Conservation (phyloP, 2,888 invertebrate species). For the Serrognathus titanus region DNA sequence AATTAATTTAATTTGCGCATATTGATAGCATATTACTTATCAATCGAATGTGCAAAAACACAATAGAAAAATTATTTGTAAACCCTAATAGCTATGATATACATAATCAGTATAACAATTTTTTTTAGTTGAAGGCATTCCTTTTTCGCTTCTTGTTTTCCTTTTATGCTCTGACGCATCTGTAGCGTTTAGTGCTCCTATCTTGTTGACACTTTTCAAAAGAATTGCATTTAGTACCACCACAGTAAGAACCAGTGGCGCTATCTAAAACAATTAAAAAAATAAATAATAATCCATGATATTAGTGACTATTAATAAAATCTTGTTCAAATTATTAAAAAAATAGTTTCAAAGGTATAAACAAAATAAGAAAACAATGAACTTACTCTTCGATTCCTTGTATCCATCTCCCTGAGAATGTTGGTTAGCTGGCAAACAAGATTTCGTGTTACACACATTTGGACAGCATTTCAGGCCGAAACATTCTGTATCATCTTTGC, state of each 20-base stretch:
- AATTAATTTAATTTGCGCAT: no score
- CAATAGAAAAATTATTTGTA: no score
- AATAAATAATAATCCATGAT: no score
- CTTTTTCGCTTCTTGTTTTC: neutral
- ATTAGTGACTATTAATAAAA: no score
- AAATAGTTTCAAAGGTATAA: neutral
- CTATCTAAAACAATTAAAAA: slow-evolving; percentile 38
- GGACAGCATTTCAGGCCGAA: slow-evolving; percentile 63
- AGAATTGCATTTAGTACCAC: slow-evolving; percentile 65
- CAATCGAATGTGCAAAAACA: no score
- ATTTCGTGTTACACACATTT: slow-evolving; percentile 67
- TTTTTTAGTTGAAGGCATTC: no score
- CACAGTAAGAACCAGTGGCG: slow-evolving; percentile 61
- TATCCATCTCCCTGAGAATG: slow-evolving; percentile 39
- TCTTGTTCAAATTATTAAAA: no score
- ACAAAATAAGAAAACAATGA: neutral
- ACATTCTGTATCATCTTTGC: slow-evolving; percentile 65
- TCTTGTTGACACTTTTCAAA: slow-evolving; percentile 68
- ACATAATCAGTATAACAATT: no score
- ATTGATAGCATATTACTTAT: no score
- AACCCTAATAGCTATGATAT: no score
- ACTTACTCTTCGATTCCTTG: slow-evolving; percentile 42
- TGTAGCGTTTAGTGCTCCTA: slow-evolving; percentile 60
- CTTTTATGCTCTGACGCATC: slow-evolving; percentile 59
- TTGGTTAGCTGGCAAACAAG: slow-evolving; percentile 53